These are phyloP conservation scores for Condylostylus longicornis DNA, from an alignment of 1,140 invertebrate species.

Conservation along the genomic window DNA sequence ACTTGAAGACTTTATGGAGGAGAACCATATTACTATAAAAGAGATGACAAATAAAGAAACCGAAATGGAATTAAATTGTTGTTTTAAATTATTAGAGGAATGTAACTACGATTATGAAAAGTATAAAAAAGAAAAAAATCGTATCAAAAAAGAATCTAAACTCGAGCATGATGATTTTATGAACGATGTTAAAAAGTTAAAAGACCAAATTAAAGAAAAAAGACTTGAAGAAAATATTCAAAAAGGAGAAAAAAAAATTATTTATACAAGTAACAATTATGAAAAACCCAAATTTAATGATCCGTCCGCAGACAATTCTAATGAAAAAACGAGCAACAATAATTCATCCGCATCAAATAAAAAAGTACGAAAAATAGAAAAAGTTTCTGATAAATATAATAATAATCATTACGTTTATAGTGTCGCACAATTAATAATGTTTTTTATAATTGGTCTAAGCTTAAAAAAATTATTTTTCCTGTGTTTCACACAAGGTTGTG, in stretches of 20 bases:
- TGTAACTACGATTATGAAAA: conserved; percentile 27
- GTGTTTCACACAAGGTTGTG: conserved; percentile 28
- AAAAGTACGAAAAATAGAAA: neutral
- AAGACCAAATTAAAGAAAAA: conserved; percentile 23
- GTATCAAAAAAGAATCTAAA: conserved; percentile 16
- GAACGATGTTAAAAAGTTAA: conserved; percentile 23
- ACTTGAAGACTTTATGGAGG: conserved; percentile 28
- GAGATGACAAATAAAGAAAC: conserved; percentile 27
- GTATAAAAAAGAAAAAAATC: conserved; percentile 20
- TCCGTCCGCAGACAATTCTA: no score
- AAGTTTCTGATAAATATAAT: conserved; percentile 6
- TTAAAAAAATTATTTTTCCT: conserved; percentile 29
- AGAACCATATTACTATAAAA: conserved; percentile 26
- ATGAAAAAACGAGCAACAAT: no score
- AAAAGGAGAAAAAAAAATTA: neutral
- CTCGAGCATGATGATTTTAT: conserved; percentile 21
- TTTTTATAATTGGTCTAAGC: conserved; percentile 20
- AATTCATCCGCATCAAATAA: no score
- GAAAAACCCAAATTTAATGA: neutral
- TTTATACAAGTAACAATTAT: neutral
- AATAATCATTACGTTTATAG: conserved; percentile 25
- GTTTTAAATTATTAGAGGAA: conserved; percentile 19
- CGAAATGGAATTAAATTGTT: conserved; percentile 21
- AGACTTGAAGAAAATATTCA: neutral
- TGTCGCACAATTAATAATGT: conserved; percentile 24